Percentiles rank a stretch among this genome's conserved stretches.
Evolutionary conservation across 2,797 vertebrate species (phyloP).

Genomic region (Myotis findleyi): DNA sequence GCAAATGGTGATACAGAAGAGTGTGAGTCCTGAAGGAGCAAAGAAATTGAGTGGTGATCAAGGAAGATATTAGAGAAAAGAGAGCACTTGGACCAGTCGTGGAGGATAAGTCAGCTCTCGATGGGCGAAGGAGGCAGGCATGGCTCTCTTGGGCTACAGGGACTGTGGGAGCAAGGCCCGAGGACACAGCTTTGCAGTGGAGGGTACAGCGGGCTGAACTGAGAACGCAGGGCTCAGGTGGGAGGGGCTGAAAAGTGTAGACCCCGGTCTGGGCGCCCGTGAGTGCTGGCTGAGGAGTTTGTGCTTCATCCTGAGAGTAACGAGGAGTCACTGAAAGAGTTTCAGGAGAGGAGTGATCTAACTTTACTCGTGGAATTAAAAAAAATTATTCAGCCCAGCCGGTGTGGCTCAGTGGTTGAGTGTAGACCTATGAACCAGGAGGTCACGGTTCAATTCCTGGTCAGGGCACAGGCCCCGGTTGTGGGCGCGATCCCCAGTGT

Average conservation of each 20-base stretch:
- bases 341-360: background rate
- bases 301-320: background rate
- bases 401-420: too few relatives aligned
- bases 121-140: background rate
- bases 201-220: background rate
- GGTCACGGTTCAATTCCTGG: too few relatives aligned
- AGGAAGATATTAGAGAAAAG: background rate
- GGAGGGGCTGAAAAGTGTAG: background rate
- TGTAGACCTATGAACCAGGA: too few relatives aligned
- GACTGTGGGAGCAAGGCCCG: background rate
- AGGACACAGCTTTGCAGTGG: background rate
- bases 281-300: background rate
- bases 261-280: background rate
- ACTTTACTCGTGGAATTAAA: background rate
- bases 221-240: accelerated
- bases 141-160: background rate
- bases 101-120: background rate
- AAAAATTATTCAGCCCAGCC: too few relatives aligned
- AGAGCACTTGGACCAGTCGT: background rate
- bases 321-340: background rate
- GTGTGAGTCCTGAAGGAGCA: background rate
- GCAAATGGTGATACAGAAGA: background rate
- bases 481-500: too few relatives aligned
- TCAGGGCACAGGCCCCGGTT: too few relatives aligned
- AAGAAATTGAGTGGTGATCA: background rate